Base-by-base conservation (phyloP, 2,888 invertebrate genomes). In the Hyalella azteca region DNA sequence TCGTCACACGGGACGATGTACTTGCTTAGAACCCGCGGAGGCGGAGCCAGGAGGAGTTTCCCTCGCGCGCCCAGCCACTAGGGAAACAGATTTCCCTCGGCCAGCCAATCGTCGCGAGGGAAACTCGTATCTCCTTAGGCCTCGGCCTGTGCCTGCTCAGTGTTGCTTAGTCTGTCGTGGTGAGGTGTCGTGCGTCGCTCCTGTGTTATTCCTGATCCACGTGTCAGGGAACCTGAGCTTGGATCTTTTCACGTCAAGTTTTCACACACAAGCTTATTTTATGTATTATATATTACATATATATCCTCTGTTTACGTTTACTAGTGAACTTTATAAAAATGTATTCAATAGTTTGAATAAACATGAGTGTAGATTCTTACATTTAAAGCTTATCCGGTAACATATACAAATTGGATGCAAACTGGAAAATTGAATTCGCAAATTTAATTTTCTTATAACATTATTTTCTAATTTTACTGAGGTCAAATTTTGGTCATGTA, bases 151-250 rank as follows among this genome's bases (percentile, higher is more conserved):
- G 66, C 11, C 36, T 36, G 66, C 36, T 66, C 66, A 66, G 66
- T 66, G 66, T 66, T 36, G 66, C 66, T n/a, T 29, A 11, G 15
- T 9, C 36, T 36, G 66, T 66, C 19, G 32, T 66, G 5, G 66
- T 66, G 66, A 36, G 66, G 66, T 32, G 66, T 36, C 19, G 66
- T 66, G 66, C 36, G 32, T 32, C 36, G 66, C 36, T 19, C 36
- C 39, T 66, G 36, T 66, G 36, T 32, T 9, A 15, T 11, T 15
- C 66, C 36, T 15, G 54, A 29, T 66, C 66, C 66, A 66, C 66
- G 66, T 66, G 66, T 29, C 54, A 66, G 66, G 66, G 66, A 66
- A 66, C 66, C 39, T 66, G 66, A 66, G 66, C 39, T n/a, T 66
- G 66, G 7, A 54, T 54, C 26, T 13, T 54, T 26, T 54, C 29